A percentile compares a stretch with the other conserved stretches of the same genome.
phyloP scores from a whole-genome alignment of 2,113 vertebrate genomes.

The Athene cunicularia region DNA sequence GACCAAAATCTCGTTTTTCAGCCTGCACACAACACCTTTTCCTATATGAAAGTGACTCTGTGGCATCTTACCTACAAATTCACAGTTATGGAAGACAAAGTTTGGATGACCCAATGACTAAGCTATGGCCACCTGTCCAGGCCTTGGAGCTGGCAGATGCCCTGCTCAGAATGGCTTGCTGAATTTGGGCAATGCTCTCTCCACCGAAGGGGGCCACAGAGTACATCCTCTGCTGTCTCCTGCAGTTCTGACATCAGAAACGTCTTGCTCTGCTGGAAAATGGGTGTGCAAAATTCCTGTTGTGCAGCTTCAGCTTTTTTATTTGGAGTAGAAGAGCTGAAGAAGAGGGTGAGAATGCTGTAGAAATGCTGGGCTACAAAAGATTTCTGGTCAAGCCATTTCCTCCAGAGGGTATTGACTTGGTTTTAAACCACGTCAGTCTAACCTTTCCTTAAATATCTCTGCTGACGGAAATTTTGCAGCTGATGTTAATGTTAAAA shows the following conservation, averaged over 20 bases:
- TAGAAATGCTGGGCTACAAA: background rate
- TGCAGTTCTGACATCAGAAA: background rate
- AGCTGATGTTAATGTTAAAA: background rate
- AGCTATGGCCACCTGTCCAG: background rate
- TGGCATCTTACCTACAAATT: background rate
- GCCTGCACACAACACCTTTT: background rate
- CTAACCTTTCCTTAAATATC: background rate
- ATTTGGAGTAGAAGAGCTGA: background rate
- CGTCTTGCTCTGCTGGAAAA: background rate
- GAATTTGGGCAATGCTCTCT: background rate
- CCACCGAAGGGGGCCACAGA: background rate
- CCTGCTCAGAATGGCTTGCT: background rate
- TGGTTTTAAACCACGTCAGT: background rate
- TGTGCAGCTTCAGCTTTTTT: background rate
- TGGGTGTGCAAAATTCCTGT: rapidly evolving
- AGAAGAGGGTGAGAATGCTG: background rate
- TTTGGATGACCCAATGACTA: background rate
- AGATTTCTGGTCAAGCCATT: background rate
- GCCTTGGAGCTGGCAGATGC: background rate
- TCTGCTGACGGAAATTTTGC: background rate
- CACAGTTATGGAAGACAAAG: background rate
- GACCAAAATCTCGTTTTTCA: background rate
- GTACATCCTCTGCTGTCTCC: background rate
- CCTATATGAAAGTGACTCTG: background rate
- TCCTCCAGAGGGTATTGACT: background rate